Percentiles rank a stretch among this genome's conserved stretches.
phyloP scores from a whole-genome alignment of 2,888 invertebrate species.

The Cylloceria caligata region DNA sequence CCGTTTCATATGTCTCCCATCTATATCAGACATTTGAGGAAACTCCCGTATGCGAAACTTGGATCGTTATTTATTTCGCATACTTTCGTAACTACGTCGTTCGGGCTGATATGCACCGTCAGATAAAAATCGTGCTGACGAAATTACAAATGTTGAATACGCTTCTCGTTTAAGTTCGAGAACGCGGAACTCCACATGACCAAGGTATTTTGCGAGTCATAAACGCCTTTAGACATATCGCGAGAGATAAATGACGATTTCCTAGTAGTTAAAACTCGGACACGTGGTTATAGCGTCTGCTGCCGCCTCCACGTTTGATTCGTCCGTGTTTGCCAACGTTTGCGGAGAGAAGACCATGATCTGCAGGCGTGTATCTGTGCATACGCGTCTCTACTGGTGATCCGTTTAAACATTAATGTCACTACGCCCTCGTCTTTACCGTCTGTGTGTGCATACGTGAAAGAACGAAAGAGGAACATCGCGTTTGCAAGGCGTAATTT shows the following conservation, averaged over 20 bases:
- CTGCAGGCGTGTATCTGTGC: constrained; percentile 4
- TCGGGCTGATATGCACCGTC: background rate
- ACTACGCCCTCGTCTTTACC: background rate
- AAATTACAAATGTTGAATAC: constrained; percentile 20
- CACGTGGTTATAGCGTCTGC: background rate
- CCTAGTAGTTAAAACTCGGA: background rate
- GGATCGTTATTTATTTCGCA: constrained; percentile 61
- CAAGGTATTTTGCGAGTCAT: background rate
- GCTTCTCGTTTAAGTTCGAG: constrained; percentile 1
- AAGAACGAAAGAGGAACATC: constrained; percentile 21
- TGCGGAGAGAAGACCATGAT: constrained; percentile 28
- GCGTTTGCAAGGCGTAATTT: constrained; percentile 50
- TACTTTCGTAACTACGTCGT: constrained; percentile 28
- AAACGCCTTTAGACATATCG: background rate
- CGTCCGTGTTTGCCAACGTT: constrained; percentile 47
- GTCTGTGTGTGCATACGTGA: background rate
- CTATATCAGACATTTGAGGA: constrained; percentile 55
- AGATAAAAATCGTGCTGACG: constrained; percentile 44
- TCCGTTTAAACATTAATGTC: constrained; percentile 56
- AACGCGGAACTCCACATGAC: background rate
- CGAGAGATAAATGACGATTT: background rate
- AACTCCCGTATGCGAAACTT: constrained; percentile 44
- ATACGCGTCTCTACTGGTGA: constrained; percentile 8
- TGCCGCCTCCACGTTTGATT: background rate
- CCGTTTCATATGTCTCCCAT: constrained; percentile 37